Evolutionary conservation across 2,888 invertebrate genomes (phyloP), one percentile per base, ranked within the genome.

Genomic region (Himalopsyche tibetana): DNA sequence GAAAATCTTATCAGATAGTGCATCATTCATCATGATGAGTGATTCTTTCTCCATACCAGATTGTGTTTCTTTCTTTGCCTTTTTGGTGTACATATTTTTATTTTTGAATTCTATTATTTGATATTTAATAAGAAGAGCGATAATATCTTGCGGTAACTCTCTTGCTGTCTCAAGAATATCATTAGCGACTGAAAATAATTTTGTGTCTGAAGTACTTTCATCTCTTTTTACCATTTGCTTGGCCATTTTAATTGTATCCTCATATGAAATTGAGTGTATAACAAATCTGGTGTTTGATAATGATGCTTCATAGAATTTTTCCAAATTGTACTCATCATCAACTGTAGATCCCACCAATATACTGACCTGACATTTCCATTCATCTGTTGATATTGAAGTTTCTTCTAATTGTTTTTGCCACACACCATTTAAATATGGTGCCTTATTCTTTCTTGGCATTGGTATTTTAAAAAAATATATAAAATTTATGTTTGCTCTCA

Each of bases 101-200:
- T 91, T 91, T 90, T 93, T 93, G 91, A 93, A 91, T 89, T 92
- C 92, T 63, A 93, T 88, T 85, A 93, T 92, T 45, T 93, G 90
- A 89, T 93, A 89, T 89, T 93, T 93, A 17, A 93, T 92, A 56
- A 93, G 91, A 6, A 93, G 89, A 2, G 93, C 93, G 82, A 91
- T 89, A 85, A 92, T 89, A 81, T 93, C 92, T 0, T 92, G 87
- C 0, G 93, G 93, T 84, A 93, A 91, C 84, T 92, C 91, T 89
- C 90, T 91, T 19, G 81, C 86, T 40, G 74, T 83, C 28, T 86
- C 80, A 45, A 83, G 56, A n/a, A 51, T 80, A 40, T 81, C 81
- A 38, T 80, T 80, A 11, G 86, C 86, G 40, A 45, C 28, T 80
- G 83, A 80, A 19, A 86, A 86, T 86, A 86, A 38, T 79, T 80